phyloP scores from a whole-genome alignment of 2,113 vertebrate genomes.

The Pachycephala philippinensis region DNA sequence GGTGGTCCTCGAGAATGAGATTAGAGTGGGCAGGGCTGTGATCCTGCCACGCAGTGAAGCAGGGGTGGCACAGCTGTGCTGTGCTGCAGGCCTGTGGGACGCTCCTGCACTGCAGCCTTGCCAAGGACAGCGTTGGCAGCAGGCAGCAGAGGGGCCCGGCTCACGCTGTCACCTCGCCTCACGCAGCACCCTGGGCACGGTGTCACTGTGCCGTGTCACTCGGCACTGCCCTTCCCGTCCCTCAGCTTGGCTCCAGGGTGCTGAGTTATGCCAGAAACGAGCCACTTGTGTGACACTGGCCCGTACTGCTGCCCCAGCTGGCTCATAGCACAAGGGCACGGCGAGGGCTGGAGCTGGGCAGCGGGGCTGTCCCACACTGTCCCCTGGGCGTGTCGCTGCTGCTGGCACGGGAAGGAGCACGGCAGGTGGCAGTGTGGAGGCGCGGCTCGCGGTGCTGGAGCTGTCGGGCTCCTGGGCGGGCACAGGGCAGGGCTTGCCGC shows the following conservation, averaged over 20 bases:
- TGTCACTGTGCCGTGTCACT: not conserved
- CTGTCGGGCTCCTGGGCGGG: not conserved
- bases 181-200: not conserved
- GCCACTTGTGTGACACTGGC: not conserved
- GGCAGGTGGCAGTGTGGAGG: not conserved
- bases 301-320: not conserved
- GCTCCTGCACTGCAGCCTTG: not conserved
- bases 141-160: not conserved
- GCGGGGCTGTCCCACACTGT: accelerated
- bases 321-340: accelerated
- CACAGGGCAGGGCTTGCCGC: not conserved
- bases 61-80: not conserved
- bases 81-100: not conserved
- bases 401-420: accelerated
- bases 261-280: accelerated
- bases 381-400: accelerated
- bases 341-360: not conserved
- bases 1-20: not conserved
- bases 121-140: accelerated
- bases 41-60: too few species aligned
- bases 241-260: accelerated
- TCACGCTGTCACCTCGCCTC: too few species aligned
- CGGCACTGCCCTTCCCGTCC: accelerated
- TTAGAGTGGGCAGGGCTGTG: not conserved
- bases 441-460: accelerated